Evolutionary conservation across 1,140 invertebrate species (phyloP).

Genomic region (Calosoma granatense): DNA sequence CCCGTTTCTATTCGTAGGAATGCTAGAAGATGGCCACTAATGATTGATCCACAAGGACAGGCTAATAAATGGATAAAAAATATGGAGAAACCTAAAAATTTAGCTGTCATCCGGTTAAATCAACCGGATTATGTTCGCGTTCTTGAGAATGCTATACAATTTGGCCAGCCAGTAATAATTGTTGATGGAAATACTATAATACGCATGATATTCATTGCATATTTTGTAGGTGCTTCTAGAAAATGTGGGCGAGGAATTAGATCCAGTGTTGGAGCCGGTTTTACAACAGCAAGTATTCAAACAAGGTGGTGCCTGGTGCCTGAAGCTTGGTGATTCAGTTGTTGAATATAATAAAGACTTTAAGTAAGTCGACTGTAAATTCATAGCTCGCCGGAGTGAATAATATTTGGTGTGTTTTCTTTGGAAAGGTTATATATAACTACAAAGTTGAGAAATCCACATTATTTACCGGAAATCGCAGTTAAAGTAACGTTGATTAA

Average conservation of each 20-base stretch:
- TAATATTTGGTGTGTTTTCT: constrained; percentile 14
- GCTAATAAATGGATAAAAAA: constrained; percentile 94
- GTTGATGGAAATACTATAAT: neutral
- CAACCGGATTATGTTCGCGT: constrained; percentile 76
- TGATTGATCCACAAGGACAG: constrained; percentile 93
- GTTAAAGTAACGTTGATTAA: constrained; percentile 91
- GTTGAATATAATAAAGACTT: constrained; percentile 81
- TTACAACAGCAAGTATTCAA: constrained; percentile 82
- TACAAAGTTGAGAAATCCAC: constrained; percentile 88
- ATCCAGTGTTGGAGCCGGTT: constrained; percentile 80
- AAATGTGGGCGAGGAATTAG: constrained; percentile 80
- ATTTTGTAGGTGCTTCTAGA: constrained; percentile 63
- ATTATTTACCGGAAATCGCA: constrained; percentile 84
- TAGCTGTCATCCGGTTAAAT: constrained; percentile 70
- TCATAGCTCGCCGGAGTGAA: constrained; percentile 9
- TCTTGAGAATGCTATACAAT: constrained; percentile 87
- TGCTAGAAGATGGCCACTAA: constrained; percentile 76
- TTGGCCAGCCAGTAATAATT: constrained; percentile 65
- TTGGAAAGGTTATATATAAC: constrained; percentile 85
- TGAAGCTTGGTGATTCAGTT: constrained; percentile 74
- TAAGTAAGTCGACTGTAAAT: constrained; percentile 42
- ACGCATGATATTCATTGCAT: neutral
- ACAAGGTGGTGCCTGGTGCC: constrained; percentile 68
- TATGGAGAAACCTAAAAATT: constrained; percentile 78
- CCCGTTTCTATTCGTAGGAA: constrained; percentile 47